Evolutionary conservation across 1,140 invertebrate species (phyloP).

Genomic region (Drosophila orosa): DNA sequence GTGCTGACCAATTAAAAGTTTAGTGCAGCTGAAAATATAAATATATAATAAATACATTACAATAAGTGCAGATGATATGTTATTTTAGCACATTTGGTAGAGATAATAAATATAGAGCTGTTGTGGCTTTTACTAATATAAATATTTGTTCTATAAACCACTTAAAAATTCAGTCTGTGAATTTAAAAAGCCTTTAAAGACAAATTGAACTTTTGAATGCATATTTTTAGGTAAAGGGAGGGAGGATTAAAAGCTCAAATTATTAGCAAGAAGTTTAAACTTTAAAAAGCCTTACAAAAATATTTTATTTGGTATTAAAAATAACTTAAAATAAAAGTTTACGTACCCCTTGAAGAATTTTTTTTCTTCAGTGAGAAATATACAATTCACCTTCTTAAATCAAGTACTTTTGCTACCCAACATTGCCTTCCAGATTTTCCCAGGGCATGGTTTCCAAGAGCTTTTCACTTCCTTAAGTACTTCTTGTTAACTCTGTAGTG

Average conservation of each 20-base stretch:
- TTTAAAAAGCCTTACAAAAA: neutral
- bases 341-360: neutral
- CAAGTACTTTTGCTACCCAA: neutral
- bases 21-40: neutral
- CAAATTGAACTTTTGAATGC: neutral
- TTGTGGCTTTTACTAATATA: neutral
- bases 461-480: slow-evolving; percentile 8
- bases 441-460: neutral
- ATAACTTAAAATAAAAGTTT: neutral
- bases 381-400: neutral
- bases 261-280: neutral
- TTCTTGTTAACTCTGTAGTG: slow-evolving; percentile 24
- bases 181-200: neutral
- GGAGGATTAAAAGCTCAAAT: neutral
- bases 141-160: neutral
- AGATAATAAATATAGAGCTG: neutral
- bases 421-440: neutral
- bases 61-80: slow-evolving; percentile 2
- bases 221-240: too few species aligned
- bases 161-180: neutral
- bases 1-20: neutral
- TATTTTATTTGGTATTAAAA: neutral
- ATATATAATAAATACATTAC: neutral
- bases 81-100: neutral
- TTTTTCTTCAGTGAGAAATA: too few species aligned